Base-by-base conservation (phyloP, 2,888 invertebrate species). In the Acrobasis consociella region DNA sequence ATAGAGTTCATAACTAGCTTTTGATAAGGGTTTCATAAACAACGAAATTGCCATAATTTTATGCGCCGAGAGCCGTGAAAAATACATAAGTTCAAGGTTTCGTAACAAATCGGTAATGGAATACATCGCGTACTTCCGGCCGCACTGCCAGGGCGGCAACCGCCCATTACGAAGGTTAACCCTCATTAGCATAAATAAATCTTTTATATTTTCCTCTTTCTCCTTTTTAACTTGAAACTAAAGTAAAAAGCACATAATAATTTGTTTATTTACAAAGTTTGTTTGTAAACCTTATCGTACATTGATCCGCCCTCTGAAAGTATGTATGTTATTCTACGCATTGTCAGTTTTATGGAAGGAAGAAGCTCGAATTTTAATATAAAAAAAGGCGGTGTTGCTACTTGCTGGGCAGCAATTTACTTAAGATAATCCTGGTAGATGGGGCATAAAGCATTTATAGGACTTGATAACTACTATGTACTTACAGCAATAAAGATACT, bases 51-150 rank as follows among this genome's bases (percentile, higher is more conserved):
- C 60, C 62, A 15, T 64, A 61, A 58, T 62, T 62, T 66, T 70
- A 65, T 67, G 64, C 9, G 64, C 16, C 17, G 38, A 66, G 69
- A 67, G 69, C 66, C 64, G 64, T 65, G 67, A 68, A 70, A 68
- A 69, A 69, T 66, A 67, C 53, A 62, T 69, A 72, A 70, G 76
- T 81, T 82, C 85, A 87, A 82, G 86, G 87, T 67, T 69, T 65
- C 49, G 69, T 70, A 73, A 69, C 73, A 74, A 70, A 78, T 74
- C 70, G 73, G 71, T 74, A 76, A 73, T 72, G 70, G 74, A 67
- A 78, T 77, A 82, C 76, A 77, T 73, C 69, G 75, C 87, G 88
- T 85, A 86, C 55, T 69, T 89, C 88, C 89, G 89, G 80, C 73
- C 78, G 77, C 78, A 79, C 83, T 87, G 78, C 80, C 83, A 78